Evolutionary conservation across 2,113 vertebrate species (phyloP).

Genomic region (Cephalophus harveyi): DNA sequence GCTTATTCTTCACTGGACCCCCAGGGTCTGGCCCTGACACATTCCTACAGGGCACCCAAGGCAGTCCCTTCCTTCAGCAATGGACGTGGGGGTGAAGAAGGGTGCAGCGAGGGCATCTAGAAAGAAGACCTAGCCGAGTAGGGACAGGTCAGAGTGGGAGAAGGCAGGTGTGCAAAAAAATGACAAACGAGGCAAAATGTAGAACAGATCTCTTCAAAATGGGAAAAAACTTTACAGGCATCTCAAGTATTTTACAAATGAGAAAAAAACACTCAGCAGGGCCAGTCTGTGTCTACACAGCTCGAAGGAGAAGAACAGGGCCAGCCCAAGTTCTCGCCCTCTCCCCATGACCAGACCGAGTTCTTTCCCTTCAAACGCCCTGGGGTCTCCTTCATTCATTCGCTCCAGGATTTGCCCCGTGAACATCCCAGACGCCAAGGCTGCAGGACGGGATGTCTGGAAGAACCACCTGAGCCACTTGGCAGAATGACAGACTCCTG

Average conservation of each 20-base stretch:
- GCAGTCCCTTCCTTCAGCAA: neutral
- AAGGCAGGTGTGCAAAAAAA: neutral
- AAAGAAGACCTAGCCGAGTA: neutral
- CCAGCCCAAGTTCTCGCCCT: neutral
- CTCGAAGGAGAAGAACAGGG: neutral
- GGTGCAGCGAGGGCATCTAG: too few species aligned
- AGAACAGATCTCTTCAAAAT: neutral
- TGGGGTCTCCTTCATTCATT: neutral
- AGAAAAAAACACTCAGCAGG: neutral
- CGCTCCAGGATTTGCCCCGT: neutral
- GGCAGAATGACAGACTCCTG: neutral
- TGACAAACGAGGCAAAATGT: neutral
- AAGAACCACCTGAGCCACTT: neutral
- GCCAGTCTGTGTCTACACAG: neutral
- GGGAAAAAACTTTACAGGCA: neutral
- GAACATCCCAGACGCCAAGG: neutral
- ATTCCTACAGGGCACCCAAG: neutral
- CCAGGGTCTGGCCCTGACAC: neutral
- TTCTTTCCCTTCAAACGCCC: neutral
- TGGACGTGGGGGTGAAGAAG: rapidly evolving
- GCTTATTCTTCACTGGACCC: too few species aligned
- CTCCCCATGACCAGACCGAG: too few species aligned
- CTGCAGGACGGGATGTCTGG: rapidly evolving
- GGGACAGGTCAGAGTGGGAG: too few species aligned
- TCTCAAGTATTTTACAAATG: neutral